These are phyloP conservation scores for Poeciliopsis gracilis DNA, from an alignment of 2,797 vertebrate genomes.

Conservation along the genomic window DNA sequence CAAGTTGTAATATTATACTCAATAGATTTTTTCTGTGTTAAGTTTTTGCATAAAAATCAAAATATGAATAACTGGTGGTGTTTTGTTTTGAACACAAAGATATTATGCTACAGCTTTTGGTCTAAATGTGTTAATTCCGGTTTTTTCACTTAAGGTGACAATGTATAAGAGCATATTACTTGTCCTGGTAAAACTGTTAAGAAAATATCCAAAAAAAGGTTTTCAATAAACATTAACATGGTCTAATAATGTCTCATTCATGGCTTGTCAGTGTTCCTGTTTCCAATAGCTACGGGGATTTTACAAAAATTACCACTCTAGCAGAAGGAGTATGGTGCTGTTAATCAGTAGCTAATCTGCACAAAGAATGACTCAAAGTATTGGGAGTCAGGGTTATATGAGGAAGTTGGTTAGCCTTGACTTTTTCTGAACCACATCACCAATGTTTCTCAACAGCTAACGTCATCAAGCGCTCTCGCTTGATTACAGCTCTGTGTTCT, in stretches of 20 bases:
- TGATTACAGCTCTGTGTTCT: background rate
- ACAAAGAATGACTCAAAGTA: background rate
- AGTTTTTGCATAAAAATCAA: background rate
- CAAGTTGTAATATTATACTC: background rate
- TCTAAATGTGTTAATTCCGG: background rate
- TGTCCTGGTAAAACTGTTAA: background rate
- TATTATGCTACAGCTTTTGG: background rate
- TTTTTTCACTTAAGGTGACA: background rate
- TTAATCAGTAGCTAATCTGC: background rate
- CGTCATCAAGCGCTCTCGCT: conserved; percentile 15
- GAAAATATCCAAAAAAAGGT: background rate
- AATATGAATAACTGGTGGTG: background rate
- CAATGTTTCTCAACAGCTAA: conserved; percentile 11
- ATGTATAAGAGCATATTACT: background rate
- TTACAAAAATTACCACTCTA: background rate
- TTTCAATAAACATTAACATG: background rate
- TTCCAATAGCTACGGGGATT: too few species aligned
- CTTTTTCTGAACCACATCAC: background rate
- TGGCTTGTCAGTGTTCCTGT: background rate
- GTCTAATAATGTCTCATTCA: background rate
- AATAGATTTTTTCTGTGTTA: background rate
- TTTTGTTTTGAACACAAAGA: background rate
- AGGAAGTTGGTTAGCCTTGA: background rate
- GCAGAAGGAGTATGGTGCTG: background rate
- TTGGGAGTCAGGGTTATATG: background rate